These are phyloP conservation scores for Tragelaphus imberbis DNA, from an alignment of 2,113 vertebrate genomes.

Conservation along the genomic window DNA sequence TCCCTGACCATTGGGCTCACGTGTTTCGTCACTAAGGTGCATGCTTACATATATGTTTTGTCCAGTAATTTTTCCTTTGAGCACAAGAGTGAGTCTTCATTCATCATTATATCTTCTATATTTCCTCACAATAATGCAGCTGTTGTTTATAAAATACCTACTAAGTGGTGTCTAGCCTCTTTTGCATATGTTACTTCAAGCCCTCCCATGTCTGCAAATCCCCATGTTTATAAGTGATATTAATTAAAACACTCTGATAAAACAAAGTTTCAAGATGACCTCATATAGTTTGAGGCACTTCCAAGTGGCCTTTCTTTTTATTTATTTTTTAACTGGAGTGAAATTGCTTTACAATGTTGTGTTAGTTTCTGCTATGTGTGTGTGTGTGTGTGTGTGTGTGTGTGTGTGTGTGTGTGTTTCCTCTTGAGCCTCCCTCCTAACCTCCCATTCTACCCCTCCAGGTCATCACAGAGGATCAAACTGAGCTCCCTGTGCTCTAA, in stretches of 20 bases:
- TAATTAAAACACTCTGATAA: neutral
- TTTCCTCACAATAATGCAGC: neutral
- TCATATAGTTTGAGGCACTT: neutral
- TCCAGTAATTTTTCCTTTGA: neutral
- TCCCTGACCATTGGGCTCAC: neutral
- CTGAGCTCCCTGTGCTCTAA: neutral
- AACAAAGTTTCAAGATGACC: neutral
- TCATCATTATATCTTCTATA: neutral
- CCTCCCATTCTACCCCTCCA: neutral
- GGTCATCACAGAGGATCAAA: neutral
- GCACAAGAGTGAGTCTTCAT: neutral
- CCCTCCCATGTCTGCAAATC: neutral
- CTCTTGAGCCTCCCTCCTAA: neutral
- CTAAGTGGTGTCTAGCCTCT: neutral
- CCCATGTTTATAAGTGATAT: neutral
- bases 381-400: neutral
- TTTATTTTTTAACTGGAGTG: neutral
- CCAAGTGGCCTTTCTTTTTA: neutral
- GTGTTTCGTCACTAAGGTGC: neutral
- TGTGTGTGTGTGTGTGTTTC: neutral
- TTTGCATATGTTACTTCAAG: neutral
- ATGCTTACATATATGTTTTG: neutral
- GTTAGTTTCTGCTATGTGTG: neutral
- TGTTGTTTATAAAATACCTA: neutral
- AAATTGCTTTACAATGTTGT: neutral